Conservation (phyloP, 2,888 invertebrate genomes). For the Zygothrica quintamaculata region DNA sequence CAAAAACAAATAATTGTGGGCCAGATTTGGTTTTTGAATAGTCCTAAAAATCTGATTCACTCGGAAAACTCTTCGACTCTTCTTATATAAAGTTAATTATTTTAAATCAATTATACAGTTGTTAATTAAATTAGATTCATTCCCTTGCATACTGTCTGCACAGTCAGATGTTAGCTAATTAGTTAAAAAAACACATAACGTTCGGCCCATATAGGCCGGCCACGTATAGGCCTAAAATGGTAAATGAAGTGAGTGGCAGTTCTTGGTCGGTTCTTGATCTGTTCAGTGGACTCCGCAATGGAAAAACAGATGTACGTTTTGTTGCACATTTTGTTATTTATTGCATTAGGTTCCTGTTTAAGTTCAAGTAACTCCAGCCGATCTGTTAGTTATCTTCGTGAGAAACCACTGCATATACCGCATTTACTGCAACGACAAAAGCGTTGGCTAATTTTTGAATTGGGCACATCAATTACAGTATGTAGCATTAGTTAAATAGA, state of each 20-base stretch:
- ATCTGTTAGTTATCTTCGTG: constrained; percentile 52
- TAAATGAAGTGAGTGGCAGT: no score
- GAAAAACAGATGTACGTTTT: constrained; percentile 16
- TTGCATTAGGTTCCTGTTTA: constrained; percentile 1
- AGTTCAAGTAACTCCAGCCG: constrained; percentile 23
- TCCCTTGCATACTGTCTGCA: neutral
- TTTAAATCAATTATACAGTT: neutral
- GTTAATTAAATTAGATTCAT: neutral
- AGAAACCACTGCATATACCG: constrained; percentile 30
- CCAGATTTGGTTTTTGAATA: no score
- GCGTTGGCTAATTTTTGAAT: constrained; percentile 80
- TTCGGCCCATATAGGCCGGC: constrained; percentile 42
- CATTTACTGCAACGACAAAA: constrained; percentile 65
- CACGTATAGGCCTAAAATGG: constrained; percentile 41
- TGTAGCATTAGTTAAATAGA: constrained; percentile 23
- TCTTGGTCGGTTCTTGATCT: neutral
- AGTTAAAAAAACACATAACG: constrained; percentile 52
- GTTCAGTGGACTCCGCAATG: constrained; percentile 35
- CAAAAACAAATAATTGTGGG: no score
- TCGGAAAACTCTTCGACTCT: neutral
- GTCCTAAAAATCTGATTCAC: neutral
- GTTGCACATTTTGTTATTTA: constrained; percentile 12
- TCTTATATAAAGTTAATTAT: neutral
- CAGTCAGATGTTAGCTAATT: constrained; percentile 35
- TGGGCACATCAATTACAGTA: constrained; percentile 76